Conservation (phyloP, 1,140 invertebrate genomes). For the Adelges cooleyi region DNA sequence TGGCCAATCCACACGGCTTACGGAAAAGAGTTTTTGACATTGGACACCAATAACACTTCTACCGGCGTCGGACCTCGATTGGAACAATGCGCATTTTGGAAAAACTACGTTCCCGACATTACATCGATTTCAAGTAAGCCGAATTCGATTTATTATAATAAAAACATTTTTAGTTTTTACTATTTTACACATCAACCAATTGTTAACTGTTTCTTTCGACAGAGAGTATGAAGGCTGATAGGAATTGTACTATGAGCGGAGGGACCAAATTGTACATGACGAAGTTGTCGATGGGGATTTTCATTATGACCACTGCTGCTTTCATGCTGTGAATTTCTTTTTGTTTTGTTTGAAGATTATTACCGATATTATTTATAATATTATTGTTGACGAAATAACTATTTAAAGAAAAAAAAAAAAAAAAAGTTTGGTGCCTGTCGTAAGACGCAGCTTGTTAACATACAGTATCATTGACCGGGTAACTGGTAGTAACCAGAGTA, state of each 20-base stretch:
- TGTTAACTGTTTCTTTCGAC: background rate
- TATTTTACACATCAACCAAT: no score
- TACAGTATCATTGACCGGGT: no score
- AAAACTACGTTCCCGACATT: slow-evolving; percentile 82
- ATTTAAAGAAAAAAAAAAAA: background rate
- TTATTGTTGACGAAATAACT: no score
- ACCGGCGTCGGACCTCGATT: slow-evolving; percentile 72
- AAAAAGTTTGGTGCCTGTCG: background rate
- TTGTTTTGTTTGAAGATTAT: background rate
- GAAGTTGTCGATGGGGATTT: slow-evolving; percentile 1
- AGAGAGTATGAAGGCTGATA: slow-evolving; percentile 27
- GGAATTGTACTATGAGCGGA: slow-evolving; percentile 15
- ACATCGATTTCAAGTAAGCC: slow-evolving; percentile 61
- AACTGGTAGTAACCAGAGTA: no score
- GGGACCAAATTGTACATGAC: slow-evolving; percentile 9
- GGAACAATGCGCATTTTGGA: slow-evolving; percentile 93
- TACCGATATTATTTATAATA: background rate
- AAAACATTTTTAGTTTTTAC: no score
- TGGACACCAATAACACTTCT: slow-evolving; percentile 65
- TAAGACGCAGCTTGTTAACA: background rate
- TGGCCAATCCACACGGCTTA: slow-evolving; percentile 79
- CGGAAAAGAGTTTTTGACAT: slow-evolving; percentile 71
- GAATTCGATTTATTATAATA: background rate
- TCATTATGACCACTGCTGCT: slow-evolving; percentile 1
- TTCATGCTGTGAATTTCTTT: slow-evolving; percentile 10